Percentiles rank a stretch among this genome's conserved stretches.
phyloP scores from a whole-genome alignment of 2,113 vertebrate genomes.

The Callopanchax toddi region DNA sequence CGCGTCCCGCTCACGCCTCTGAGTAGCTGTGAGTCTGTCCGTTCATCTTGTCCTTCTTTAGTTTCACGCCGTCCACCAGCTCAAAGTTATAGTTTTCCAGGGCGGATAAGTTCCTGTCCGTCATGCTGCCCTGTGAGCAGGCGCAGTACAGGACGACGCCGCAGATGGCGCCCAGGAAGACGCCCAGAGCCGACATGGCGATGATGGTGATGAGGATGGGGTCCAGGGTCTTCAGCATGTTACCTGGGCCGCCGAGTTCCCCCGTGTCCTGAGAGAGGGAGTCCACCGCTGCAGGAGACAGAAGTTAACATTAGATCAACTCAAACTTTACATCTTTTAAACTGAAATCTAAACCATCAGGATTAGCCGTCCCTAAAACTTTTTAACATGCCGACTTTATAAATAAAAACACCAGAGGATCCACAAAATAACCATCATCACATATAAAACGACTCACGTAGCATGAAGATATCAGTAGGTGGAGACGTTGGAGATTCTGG shows the following conservation, averaged over 20 bases:
- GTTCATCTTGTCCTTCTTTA: constrained; percentile 99
- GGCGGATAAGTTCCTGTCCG: constrained; percentile 96
- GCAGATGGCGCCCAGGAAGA: constrained; percentile 94
- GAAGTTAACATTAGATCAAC: background rate
- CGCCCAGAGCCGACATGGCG: constrained; percentile 95
- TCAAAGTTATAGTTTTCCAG: constrained; percentile 99
- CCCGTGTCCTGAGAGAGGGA: constrained; percentile 67
- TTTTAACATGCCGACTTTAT: no score
- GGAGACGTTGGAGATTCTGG: constrained; percentile 58
- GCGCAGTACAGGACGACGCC: constrained; percentile 97
- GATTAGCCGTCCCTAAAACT: background rate
- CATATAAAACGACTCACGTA: constrained; percentile 59
- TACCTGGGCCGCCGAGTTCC: constrained; percentile 80
- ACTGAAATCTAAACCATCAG: no score
- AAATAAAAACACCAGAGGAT: no score
- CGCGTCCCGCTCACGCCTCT: constrained; percentile 86
- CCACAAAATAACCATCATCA: no score
- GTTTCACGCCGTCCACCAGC: constrained; percentile 97
- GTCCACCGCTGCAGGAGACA: constrained; percentile 73
- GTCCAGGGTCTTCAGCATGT: constrained; percentile 94
- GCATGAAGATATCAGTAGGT: constrained; percentile 66
- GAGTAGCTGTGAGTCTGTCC: constrained; percentile 95
- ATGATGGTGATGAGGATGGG: constrained; percentile 99
- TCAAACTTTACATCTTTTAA: no score
- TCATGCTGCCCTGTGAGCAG: constrained; percentile 94